Percentiles rank a stretch among this genome's conserved stretches.
Evolutionary conservation across 2,113 vertebrate genomes (phyloP).

Genomic region (Meleagris gallopavo): DNA sequence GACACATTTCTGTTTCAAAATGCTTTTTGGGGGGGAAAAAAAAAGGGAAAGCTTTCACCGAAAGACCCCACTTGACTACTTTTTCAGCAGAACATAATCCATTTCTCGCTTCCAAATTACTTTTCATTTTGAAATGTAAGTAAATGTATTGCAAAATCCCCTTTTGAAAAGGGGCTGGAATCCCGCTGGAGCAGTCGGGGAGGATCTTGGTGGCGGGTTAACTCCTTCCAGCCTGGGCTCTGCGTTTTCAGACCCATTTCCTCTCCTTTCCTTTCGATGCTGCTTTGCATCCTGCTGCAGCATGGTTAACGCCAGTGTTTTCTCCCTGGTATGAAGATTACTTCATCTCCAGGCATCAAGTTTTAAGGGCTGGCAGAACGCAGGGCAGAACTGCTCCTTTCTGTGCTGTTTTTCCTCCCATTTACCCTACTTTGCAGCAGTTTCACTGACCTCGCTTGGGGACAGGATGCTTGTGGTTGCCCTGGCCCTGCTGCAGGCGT

Average conservation of each 20-base stretch:
- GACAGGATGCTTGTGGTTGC: background rate
- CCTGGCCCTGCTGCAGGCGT: background rate
- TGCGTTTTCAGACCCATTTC: background rate
- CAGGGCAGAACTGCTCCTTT: background rate
- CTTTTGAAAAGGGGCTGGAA: background rate
- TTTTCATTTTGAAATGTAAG: slow-evolving; percentile 10
- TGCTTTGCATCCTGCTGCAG: background rate
- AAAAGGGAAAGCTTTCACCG: background rate
- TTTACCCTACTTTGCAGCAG: background rate
- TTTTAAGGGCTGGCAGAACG: background rate
- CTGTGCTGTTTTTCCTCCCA: background rate
- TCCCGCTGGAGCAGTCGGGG: background rate
- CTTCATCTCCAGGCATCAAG: background rate
- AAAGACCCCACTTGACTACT: background rate
- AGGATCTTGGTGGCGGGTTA: background rate
- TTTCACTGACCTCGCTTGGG: background rate
- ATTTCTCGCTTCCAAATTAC: background rate
- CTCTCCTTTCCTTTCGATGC: accelerated
- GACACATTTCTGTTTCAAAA: background rate
- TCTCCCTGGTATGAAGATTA: background rate
- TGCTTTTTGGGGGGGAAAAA: background rate
- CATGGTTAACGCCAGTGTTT: background rate
- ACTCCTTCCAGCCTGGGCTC: background rate
- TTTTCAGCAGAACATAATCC: background rate
- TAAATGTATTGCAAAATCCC: slow-evolving; percentile 25